phyloP scores from a whole-genome alignment of 92 coral and sea anemone species.

The Actinostola sp. region DNA sequence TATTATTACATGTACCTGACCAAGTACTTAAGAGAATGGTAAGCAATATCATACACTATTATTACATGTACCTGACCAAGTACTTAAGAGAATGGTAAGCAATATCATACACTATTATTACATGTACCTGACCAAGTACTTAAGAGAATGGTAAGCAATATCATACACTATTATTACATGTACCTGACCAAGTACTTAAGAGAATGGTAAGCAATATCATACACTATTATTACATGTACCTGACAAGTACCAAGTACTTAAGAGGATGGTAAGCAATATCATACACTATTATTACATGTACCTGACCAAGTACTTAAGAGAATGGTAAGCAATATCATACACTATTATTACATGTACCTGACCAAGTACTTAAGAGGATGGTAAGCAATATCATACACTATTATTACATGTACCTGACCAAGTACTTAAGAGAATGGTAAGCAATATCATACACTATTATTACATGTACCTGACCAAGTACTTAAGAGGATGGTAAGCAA shows the following conservation, averaged over 20 bases:
- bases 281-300: constrained; percentile 19
- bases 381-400: no score
- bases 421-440: constrained; percentile 51
- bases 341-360: not conserved
- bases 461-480: not conserved
- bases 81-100: constrained; percentile 49
- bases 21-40: no score
- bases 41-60: no score
- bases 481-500: no score
- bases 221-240: not conserved
- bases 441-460: not conserved
- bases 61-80: constrained; percentile 74
- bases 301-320: constrained; percentile 63
- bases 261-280: constrained; percentile 20
- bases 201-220: constrained; percentile 18
- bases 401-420: constrained; percentile 77
- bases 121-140: not conserved
- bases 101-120: not conserved
- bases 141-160: no score
- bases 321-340: constrained; percentile 7
- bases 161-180: no score
- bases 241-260: constrained; percentile 38
- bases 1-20: not conserved
- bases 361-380: not conserved
- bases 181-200: constrained; percentile 64